These are phyloP conservation scores for Coremacera marginata DNA, from an alignment of 2,888 invertebrate genomes.

Conservation along the genomic window DNA sequence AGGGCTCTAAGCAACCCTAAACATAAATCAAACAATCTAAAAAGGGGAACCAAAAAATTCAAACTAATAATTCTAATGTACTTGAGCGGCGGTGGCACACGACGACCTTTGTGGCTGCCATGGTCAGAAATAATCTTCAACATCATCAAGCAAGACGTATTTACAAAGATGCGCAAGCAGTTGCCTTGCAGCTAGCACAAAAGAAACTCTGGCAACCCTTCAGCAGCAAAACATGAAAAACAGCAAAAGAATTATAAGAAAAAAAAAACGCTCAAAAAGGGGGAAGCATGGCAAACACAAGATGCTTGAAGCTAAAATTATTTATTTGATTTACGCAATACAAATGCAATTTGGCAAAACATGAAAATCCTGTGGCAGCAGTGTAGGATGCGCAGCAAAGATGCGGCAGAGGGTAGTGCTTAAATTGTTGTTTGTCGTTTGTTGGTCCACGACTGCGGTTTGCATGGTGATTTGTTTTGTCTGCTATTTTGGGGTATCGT, in stretches of 20 bases:
- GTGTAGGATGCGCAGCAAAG: neutral
- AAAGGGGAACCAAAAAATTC: conserved; percentile 5
- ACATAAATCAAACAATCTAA: conserved; percentile 6
- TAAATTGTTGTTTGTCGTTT: conserved; percentile 1
- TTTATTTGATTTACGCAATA: conserved; percentile 51
- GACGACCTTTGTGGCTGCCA: neutral
- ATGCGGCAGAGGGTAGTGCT: neutral
- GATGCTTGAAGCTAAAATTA: conserved; percentile 38
- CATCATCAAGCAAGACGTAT: neutral
- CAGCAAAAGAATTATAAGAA: neutral
- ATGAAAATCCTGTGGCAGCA: conserved; percentile 13
- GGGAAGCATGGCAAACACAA: neutral
- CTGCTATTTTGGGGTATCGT: neutral
- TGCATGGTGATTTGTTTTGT: conserved; percentile 39
- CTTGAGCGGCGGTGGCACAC: neutral
- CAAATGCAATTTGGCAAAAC: conserved; percentile 46
- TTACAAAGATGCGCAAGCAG: conserved; percentile 10
- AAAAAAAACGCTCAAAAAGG: neutral
- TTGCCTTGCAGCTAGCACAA: neutral
- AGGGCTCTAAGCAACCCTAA: too few species aligned
- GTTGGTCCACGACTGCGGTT: conserved; percentile 33
- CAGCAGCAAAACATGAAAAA: neutral
- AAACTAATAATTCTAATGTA: conserved; percentile 17
- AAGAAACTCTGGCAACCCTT: neutral
- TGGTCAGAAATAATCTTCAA: conserved; percentile 16